Base-by-base conservation (phyloP, 2,888 invertebrate genomes). In the Cheilosia soror region DNA sequence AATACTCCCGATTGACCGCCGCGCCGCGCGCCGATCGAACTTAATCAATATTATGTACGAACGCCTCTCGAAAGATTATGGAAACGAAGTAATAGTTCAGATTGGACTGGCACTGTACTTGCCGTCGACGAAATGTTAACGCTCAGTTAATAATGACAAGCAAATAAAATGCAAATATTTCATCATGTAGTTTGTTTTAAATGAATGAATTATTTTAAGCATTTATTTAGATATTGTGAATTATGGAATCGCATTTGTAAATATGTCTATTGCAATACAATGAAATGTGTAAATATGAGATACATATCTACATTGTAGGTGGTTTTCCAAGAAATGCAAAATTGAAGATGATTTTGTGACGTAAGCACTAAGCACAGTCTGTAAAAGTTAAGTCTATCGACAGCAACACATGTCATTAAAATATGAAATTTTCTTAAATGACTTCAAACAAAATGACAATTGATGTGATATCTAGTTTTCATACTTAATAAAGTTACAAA, bases 151-250 rank as follows among this genome's bases (percentile, higher is more conserved):
- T 68, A 68, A 68, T 51, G 51, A 68, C 27, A 60, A 42, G 60
- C 29, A 66, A 47, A 40, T 57, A 75, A 76, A 68, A 68, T 76
- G 76, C 60, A 53, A 76, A 76, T 68, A 49, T 76, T 76, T 49
- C 76, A 42, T 60, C 57, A 76, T 25, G 31, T n/a, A 31, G 7
- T 47, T 13, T n/a, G 27, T 58, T 60, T 51, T 31, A 49, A 47
- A 37, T 71, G 47, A 60, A 58, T 49, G 2, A 15, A 37, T 13
- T 57, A 6, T 47, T 75, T 75, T 55, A 31, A 27, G 25, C 29
- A 9, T n/a, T 31, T 66, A 27, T 76, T 65, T 60, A 44, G n/a
- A 53, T 72, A 72, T 77, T 72, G 62, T 77, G 66, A 82, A 77
- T 53, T n/a, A 72, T 66, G 53, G 31, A 37, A 65, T 40, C 31